phyloP scores from a whole-genome alignment of 2,797 vertebrate genomes.

The Xiphorhynchus erythropygius region DNA sequence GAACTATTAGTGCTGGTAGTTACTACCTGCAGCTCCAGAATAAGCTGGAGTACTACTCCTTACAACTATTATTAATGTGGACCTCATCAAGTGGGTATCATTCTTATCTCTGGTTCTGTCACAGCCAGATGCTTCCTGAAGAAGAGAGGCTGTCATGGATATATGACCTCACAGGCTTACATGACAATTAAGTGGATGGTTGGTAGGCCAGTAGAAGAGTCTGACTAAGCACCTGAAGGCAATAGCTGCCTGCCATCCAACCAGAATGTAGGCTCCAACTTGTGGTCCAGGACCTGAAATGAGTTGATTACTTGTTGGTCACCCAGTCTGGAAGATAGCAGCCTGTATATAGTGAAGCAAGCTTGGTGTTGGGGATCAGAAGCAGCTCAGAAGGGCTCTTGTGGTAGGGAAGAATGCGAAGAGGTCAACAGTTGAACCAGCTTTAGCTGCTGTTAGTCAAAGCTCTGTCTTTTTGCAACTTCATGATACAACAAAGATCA shows the following conservation, averaged over 20 bases:
- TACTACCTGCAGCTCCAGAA: neutral
- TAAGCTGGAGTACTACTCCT: neutral
- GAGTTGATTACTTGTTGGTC: neutral
- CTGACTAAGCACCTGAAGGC: neutral
- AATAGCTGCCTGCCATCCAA: neutral
- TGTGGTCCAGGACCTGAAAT: neutral
- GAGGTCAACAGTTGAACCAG: neutral
- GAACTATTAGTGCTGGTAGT: neutral
- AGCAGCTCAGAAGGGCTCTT: neutral
- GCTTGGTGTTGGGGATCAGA: neutral
- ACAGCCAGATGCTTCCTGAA: neutral
- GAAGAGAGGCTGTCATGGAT: neutral
- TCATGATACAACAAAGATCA: neutral
- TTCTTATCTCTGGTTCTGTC: neutral
- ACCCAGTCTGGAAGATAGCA: neutral
- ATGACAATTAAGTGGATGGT: neutral
- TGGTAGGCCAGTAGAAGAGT: neutral
- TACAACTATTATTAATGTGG: neutral
- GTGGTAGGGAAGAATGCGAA: rapidly evolving
- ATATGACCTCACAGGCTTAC: neutral
- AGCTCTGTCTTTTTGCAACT: neutral
- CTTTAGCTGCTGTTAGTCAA: neutral
- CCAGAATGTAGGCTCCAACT: neutral
- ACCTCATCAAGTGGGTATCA: neutral
- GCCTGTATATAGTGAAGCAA: neutral